Conservation (phyloP, 2,797 vertebrate species). For the Xerus rutilus region DNA sequence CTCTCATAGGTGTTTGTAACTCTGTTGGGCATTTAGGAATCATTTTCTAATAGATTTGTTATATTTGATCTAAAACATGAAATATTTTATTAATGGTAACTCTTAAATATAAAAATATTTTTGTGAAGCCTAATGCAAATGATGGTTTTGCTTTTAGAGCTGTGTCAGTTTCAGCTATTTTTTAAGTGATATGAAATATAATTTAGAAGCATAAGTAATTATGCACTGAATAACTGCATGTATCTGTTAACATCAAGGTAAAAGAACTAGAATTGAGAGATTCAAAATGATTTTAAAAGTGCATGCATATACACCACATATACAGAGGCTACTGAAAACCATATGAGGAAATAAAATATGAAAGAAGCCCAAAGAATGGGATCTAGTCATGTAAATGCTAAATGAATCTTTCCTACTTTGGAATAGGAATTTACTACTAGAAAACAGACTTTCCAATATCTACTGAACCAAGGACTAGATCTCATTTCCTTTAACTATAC, state of each 20-base stretch:
- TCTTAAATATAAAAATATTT: neutral
- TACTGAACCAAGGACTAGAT: neutral
- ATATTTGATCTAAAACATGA: conserved; percentile 24
- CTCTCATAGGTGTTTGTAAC: neutral
- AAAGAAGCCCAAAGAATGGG: neutral
- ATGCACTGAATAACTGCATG: neutral
- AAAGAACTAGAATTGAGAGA: neutral
- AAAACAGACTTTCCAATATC: neutral
- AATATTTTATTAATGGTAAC: neutral
- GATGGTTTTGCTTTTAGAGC: neutral
- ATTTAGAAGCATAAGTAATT: neutral
- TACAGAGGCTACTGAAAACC: neutral
- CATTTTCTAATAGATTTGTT: neutral
- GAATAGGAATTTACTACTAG: neutral
- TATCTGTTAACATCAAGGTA: neutral
- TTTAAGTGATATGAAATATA: neutral
- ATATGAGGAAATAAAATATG: neutral
- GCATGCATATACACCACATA: rapidly evolving
- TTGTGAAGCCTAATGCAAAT: neutral
- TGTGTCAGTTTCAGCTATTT: neutral
- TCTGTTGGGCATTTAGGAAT: neutral
- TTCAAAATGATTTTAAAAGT: conserved; percentile 31
- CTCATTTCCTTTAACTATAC: neutral
- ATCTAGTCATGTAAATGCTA: neutral
- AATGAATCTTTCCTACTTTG: neutral